Percentiles rank a stretch among this genome's conserved stretches.
These are phyloP conservation scores for Monopterus albus DNA, from an alignment of 2,113 vertebrate genomes.

Conservation along the genomic window DNA sequence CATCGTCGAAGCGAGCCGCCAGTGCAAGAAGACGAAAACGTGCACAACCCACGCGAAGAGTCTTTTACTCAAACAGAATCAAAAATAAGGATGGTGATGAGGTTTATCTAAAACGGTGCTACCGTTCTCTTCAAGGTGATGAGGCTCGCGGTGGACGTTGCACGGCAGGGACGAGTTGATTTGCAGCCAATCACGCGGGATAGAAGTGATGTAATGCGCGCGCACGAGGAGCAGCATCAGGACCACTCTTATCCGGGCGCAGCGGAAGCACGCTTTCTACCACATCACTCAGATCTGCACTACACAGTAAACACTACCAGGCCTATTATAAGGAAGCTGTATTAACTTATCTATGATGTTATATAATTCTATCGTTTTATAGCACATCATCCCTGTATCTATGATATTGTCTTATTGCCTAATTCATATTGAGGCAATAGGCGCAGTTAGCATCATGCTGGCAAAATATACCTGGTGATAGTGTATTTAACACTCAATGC, in stretches of 20 bases:
- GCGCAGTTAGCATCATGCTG: too few species aligned
- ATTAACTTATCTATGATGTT: too few species aligned
- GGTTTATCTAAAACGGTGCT: not conserved
- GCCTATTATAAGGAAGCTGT: too few species aligned
- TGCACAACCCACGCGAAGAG: conserved; percentile 2
- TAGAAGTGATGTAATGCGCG: conserved; percentile 86
- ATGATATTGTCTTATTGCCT: too few species aligned
- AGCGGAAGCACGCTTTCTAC: not conserved
- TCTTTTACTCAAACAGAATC: not conserved
- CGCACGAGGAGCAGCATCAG: conserved; percentile 75
- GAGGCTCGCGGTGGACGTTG: conserved; percentile 43
- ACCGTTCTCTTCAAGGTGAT: conserved; percentile 14
- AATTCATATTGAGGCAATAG: too few species aligned
- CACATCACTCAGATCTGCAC: not conserved
- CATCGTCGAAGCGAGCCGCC: conserved; percentile 81
- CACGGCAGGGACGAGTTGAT: conserved; percentile 40
- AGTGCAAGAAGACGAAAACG: not conserved
- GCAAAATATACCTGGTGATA: too few species aligned
- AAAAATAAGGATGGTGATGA: not conserved
- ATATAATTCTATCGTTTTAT: too few species aligned
- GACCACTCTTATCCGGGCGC: conserved; percentile 51
- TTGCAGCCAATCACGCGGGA: conserved; percentile 74
- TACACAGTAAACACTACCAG: not conserved
- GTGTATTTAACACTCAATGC: too few species aligned
- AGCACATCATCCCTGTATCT: too few species aligned